Percentiles rank a stretch among this genome's conserved stretches.
Conservation (phyloP, 2,797 vertebrate species). For the Remorina albescens region DNA sequence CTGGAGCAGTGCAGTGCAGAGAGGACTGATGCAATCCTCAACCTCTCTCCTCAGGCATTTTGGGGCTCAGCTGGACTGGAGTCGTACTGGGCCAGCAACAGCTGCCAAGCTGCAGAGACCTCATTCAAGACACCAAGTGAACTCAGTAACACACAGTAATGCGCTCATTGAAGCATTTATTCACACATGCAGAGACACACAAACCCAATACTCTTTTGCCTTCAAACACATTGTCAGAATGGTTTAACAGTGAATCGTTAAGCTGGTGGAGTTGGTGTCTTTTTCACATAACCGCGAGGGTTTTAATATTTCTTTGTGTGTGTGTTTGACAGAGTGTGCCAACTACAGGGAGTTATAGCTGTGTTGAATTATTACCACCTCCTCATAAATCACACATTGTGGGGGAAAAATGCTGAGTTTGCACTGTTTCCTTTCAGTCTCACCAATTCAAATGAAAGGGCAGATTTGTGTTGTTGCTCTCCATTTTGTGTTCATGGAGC, state of each 20-base stretch:
- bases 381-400: constrained; percentile 35
- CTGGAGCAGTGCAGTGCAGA: constrained; percentile 50
- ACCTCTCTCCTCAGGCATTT: constrained; percentile 48
- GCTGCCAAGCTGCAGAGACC: constrained; percentile 48
- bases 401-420: constrained; percentile 50
- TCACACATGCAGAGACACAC: constrained; percentile 24
- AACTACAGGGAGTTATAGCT: constrained; percentile 28
- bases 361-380: constrained; percentile 48
- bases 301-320: constrained; percentile 50
- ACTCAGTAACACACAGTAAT: constrained; percentile 27
- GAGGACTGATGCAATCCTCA: constrained; percentile 76
- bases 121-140: constrained; percentile 36
- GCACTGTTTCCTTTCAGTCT: constrained; percentile 36
- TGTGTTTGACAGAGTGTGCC: constrained; percentile 6
- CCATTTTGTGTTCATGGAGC: constrained; percentile 23
- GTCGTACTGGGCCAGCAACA: constrained; percentile 41
- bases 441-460: constrained; percentile 48
- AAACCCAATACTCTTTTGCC: constrained; percentile 17
- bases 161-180: not conserved
- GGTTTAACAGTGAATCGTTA: constrained; percentile 55
- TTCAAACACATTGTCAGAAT: constrained; percentile 24
- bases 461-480: constrained; percentile 23
- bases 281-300: constrained; percentile 32
- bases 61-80: constrained; percentile 49
- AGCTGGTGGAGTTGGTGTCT: constrained; percentile 21